A percentile compares a stretch with the other conserved stretches of the same genome.
Evolutionary conservation across 2,888 invertebrate genomes (phyloP).

Genomic region (Drosophila fungiperda): DNA sequence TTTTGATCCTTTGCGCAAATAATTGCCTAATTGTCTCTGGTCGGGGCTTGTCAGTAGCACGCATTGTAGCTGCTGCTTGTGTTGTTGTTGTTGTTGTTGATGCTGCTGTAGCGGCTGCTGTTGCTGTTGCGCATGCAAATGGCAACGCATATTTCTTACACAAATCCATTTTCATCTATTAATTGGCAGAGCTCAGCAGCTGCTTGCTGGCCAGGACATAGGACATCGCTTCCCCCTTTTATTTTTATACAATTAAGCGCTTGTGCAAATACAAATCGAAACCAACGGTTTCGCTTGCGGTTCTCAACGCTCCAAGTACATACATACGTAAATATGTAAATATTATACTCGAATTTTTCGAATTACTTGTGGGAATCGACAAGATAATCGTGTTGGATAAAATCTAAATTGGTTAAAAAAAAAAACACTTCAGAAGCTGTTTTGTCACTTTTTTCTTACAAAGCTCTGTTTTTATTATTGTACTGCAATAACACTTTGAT

Average conservation of each 20-base stretch:
- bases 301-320: slow-evolving; percentile 33
- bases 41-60: slow-evolving; percentile 63
- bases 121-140: slow-evolving; percentile 64
- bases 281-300: slow-evolving; percentile 24
- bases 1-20: slow-evolving; percentile 82
- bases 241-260: slow-evolving; percentile 71
- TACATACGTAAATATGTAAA: slow-evolving; percentile 27
- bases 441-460: neutral
- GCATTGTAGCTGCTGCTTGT: slow-evolving; percentile 40
- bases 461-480: neutral
- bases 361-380: slow-evolving; percentile 11
- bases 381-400: neutral
- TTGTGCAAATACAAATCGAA: slow-evolving; percentile 74
- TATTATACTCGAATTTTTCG: slow-evolving; percentile 16
- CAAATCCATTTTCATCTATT: slow-evolving; percentile 80
- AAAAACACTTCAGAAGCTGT: neutral
- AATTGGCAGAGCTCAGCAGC: slow-evolving; percentile 71
- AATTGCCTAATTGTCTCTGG: slow-evolving; percentile 81
- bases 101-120: slow-evolving; percentile 10
- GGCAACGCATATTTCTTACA: slow-evolving; percentile 74
- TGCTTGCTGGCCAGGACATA: slow-evolving; percentile 53
- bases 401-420: neutral
- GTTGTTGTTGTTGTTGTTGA: slow-evolving; percentile 13
- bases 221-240: slow-evolving; percentile 34
- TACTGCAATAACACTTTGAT: neutral